Evolutionary conservation across 2,113 vertebrate genomes (phyloP), one percentile per base, ranked within the genome.

Genomic region (Chamaea fasciata): DNA sequence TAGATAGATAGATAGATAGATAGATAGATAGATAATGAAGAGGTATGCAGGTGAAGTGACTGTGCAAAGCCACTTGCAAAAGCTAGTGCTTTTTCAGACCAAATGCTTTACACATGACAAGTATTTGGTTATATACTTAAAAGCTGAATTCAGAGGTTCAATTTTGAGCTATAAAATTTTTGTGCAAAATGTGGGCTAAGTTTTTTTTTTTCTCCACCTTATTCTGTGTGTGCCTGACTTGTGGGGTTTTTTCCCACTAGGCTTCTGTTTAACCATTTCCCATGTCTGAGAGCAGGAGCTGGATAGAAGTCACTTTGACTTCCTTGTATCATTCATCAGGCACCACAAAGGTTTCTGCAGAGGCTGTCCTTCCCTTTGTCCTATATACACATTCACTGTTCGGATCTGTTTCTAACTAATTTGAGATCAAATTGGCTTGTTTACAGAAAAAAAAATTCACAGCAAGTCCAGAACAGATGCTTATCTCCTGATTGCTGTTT

Each of bases 341-440:
- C 28, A 62, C 26, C 30, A 64, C 76, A 71, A 88, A 95, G 56
- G 47, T 74, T 90, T 91, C 65, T 92, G 41, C 49, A 71, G 57
- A 82, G 30, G 71, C 62, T 64, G 7, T 89, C 74, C 56, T 93
- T 81, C 22, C 26, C 52, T 90, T 96, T 89, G 52, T 88, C 44
- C 64, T 75, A 2, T 52, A 56, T 53, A 33, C 31, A 35, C 37
- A 31, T 83, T 83, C 3, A 1, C 60, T 69, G 21, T 71, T 91
- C 41, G 19, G 31, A 50, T 89, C 46, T 80, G 55, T 85, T 94
- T 92, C 80, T 91, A 74, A 55, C 19, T 81, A 82, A 96, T 89
- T 94, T 94, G 82, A 89, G 70, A 84, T 22, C 44, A 75, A 92
- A 87, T 49, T 39, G 77, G 39, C 39, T 87, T 95, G 75, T 87